Base-by-base conservation (phyloP, 2,888 invertebrate genomes). In the Athripsodes cinereus region DNA sequence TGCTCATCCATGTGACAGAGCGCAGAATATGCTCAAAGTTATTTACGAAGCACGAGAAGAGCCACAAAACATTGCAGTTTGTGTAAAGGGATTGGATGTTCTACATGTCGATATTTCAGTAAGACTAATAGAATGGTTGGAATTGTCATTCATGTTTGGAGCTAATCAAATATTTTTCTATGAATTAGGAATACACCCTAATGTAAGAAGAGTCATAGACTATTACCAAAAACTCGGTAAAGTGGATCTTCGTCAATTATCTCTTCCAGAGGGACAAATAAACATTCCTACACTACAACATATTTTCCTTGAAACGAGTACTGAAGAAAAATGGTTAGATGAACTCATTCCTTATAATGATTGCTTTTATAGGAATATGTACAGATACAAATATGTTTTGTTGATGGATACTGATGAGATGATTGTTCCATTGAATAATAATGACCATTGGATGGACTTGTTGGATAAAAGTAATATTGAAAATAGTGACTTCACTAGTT, bases 321-420 rank as follows among this genome's bases (percentile, higher is more conserved):
- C 91, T 26, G 93, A 92, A 68, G 91, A 95, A 75, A 96, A 96
- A 74, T 81, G 96, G 11, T 92, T 95, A 72, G 93, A 95, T 76
- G 96, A 96, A 74, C 81, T 96, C 60, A 91, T 96, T 67, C 94
- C 96, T 6, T 26, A 96, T 79, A 96, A 96, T 73, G 96, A 96
- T 73, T 96, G 96, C 69, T 81, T 96, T 54, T 96, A 96, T 95
- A 54, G 54, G 47, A 54, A 54, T 48, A 54, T 54, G 16, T 54
- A 54, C 34, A 46, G 22, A 19, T 26, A 94, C 74, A 85, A 90
- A 64, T 92, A 91, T 75, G 87, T 95, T 55, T 91, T 91, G 16
- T 77, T 96, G 59, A 78, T 96, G 53, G 96, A 96, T 72, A 89
- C 92, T 64, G 96, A 96, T 74, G 96, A 96, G 74, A 90, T 95